Conservation (phyloP, 2,113 vertebrate species). For the Oreochromis tanganicae region DNA sequence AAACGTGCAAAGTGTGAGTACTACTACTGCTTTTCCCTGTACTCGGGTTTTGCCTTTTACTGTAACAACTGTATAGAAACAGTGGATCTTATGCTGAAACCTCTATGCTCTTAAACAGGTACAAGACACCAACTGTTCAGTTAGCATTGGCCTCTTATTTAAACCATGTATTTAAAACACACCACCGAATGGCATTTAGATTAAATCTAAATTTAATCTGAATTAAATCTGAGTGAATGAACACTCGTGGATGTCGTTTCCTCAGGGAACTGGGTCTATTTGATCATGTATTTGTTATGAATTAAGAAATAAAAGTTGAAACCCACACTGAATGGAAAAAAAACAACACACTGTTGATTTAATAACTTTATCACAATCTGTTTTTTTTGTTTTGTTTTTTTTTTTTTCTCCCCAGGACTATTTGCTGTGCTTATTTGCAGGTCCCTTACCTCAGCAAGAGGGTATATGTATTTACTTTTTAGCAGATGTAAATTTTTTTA, state of each 20-base stretch:
- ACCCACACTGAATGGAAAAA: neutral
- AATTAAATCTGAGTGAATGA: conserved; percentile 23
- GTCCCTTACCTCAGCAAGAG: neutral
- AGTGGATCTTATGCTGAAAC: conserved; percentile 23
- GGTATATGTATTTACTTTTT: conserved; percentile 24
- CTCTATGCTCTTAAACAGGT: conserved; percentile 29
- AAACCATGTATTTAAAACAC: conserved; percentile 2
- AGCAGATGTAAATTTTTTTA: conserved; percentile 50
- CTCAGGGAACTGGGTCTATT: conserved; percentile 70
- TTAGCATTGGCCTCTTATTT: neutral
- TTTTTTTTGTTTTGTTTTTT: neutral
- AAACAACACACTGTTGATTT: neutral
- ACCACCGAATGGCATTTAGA: conserved; percentile 30
- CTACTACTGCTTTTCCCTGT: neutral
- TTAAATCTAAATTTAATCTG: conserved; percentile 11
- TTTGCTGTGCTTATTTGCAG: conserved; percentile 4
- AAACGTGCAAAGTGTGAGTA: conserved; percentile 14
- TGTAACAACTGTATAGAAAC: conserved; percentile 12
- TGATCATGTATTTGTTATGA: conserved; percentile 16
- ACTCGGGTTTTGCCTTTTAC: conserved; percentile 14
- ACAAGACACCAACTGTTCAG: conserved; percentile 25
- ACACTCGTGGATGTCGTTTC: conserved; percentile 56
- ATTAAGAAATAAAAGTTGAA: conserved; percentile 36
- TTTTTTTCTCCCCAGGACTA: neutral
- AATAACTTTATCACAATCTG: neutral